phyloP scores from a whole-genome alignment of 2,888 invertebrate genomes.

The Drosophila cognata region DNA sequence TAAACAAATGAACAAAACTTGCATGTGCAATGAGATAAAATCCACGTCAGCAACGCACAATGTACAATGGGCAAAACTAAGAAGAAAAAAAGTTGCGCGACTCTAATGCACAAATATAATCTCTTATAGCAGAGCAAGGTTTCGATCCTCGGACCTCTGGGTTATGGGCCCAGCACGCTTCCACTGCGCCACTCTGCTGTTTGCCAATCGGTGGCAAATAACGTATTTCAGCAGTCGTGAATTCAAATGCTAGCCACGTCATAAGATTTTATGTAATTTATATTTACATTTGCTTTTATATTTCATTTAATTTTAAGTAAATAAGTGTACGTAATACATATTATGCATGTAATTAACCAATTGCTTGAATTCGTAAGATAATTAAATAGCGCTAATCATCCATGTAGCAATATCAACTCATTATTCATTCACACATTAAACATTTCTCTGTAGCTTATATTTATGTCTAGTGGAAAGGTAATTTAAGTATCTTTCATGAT shows the following conservation, averaged over 20 bases:
- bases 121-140: slow-evolving; percentile 58
- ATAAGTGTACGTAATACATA: background rate
- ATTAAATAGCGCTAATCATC: background rate
- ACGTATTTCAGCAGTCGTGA: background rate
- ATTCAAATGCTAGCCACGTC: slow-evolving; percentile 1
- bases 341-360: background rate
- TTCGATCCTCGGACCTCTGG: slow-evolving; percentile 68
- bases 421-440: too few relatives aligned
- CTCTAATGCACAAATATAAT: too few relatives aligned
- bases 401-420: background rate
- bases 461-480: background rate
- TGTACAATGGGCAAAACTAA: slow-evolving; percentile 30
- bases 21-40: slow-evolving; percentile 38
- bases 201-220: background rate
- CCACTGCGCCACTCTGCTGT: slow-evolving; percentile 67
- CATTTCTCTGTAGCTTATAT: background rate
- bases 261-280: background rate
- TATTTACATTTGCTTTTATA: too few relatives aligned
- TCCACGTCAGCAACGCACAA: slow-evolving; percentile 15
- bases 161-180: slow-evolving; percentile 67
- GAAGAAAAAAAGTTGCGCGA: background rate
- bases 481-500: background rate
- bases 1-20: slow-evolving; percentile 60
- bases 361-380: background rate
- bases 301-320: background rate